Evolutionary conservation across 2,888 invertebrate genomes (phyloP).

Genomic region (Chrysina gloriosa): DNA sequence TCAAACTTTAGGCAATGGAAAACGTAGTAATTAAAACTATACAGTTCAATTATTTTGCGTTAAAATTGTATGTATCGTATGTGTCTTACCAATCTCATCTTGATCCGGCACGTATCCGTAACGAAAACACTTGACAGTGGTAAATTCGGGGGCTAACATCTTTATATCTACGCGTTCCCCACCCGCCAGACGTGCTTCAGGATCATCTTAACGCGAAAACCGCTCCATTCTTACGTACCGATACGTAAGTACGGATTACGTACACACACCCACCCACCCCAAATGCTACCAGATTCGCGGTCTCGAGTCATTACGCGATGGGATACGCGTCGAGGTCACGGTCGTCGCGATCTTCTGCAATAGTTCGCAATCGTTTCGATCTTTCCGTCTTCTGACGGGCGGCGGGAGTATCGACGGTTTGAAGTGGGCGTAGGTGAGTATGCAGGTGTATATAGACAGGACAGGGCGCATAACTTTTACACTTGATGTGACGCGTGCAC

Average conservation of each 20-base stretch:
- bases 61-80: no score
- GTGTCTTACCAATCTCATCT: slow-evolving; percentile 47
- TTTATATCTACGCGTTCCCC: slow-evolving; percentile 56
- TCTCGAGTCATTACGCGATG: slow-evolving; percentile 31
- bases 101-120: slow-evolving; percentile 34
- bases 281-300: slow-evolving; percentile 41
- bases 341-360: slow-evolving; percentile 28
- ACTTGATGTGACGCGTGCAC: no score
- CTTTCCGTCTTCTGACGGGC: slow-evolving; percentile 11
- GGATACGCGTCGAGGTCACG: slow-evolving; percentile 47
- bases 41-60: no score
- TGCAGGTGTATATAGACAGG: not conserved
- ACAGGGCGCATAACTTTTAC: not conserved
- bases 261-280: slow-evolving; percentile 56
- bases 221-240: not conserved
- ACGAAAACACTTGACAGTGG: slow-evolving; percentile 40
- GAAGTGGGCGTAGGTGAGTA: slow-evolving; percentile 9
- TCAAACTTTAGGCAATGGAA: no score
- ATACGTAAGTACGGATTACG: slow-evolving; percentile 52
- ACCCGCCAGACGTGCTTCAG: slow-evolving; percentile 44
- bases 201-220: slow-evolving; percentile 22
- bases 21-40: no score
- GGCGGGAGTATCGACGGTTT: not conserved
- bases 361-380: slow-evolving; percentile 10
- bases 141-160: slow-evolving; percentile 42